These are phyloP conservation scores for Phallusia fumigata DNA, from an alignment of 23 tunicate genomes.

Conservation along the genomic window DNA sequence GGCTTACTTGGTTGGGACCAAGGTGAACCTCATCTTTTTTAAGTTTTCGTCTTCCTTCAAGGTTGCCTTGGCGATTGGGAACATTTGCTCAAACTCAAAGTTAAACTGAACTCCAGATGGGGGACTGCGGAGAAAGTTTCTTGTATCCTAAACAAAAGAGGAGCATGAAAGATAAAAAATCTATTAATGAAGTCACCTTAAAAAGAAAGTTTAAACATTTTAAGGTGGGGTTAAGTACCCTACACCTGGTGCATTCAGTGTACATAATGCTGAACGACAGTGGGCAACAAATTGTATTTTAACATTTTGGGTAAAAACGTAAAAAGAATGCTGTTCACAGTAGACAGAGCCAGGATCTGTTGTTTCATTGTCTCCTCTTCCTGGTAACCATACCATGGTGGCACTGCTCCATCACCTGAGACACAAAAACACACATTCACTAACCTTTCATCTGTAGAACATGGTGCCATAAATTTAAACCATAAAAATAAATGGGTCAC, in stretches of 20 bases:
- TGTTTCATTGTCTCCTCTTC: slow-evolving; percentile 89
- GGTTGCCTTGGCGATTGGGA: slow-evolving; percentile 95
- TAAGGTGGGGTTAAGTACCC: no score
- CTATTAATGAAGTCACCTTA: no score
- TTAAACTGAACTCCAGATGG: slow-evolving; percentile 98
- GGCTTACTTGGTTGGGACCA: slow-evolving; percentile 92
- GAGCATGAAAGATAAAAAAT: background rate
- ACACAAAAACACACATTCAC: no score
- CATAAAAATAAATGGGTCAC: no score
- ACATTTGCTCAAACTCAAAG: slow-evolving; percentile 86
- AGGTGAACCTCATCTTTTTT: slow-evolving; percentile 87
- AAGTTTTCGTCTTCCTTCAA: slow-evolving; percentile 88
- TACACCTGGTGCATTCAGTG: no score
- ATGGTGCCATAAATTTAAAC: no score
- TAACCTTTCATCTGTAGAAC: no score
- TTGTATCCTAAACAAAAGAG: slow-evolving; percentile 54
- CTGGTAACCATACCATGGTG: slow-evolving; percentile 95
- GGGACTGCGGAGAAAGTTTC: slow-evolving; percentile 98
- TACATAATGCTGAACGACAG: no score
- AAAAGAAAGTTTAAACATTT: no score
- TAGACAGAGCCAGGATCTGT: slow-evolving; percentile 88
- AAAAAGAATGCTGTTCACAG: no score
- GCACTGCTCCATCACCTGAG: slow-evolving; percentile 75
- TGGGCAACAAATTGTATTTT: no score
- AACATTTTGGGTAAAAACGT: no score